A percentile compares a stretch with the other conserved stretches of the same genome.
Evolutionary conservation across 2,113 vertebrate species (phyloP).

Genomic region (Psammodynastes pulverulentus): DNA sequence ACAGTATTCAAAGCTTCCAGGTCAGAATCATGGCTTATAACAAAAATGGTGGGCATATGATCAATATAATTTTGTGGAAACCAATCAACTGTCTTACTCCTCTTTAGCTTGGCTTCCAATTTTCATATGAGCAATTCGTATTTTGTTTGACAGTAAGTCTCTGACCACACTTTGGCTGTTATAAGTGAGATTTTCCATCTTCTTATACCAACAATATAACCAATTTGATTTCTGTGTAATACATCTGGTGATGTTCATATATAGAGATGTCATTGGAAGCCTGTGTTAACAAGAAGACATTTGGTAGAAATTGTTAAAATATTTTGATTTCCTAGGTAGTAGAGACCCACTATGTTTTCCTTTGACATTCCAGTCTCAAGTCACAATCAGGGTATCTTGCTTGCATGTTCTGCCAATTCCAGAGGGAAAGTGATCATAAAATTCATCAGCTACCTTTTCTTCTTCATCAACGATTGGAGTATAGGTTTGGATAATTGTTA

Average conservation of each 20-base stretch:
- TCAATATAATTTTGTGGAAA: background rate
- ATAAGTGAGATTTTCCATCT: background rate
- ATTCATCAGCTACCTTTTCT: background rate
- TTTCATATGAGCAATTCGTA: background rate
- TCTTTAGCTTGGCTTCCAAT: background rate
- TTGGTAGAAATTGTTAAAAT: background rate
- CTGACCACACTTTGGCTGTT: background rate
- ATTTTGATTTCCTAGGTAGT: background rate
- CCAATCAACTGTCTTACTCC: background rate
- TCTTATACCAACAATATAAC: background rate
- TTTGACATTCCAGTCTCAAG: background rate
- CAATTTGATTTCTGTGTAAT: background rate
- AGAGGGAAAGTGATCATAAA: background rate
- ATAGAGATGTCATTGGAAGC: background rate
- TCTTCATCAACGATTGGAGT: background rate
- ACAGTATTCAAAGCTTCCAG: background rate
- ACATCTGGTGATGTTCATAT: background rate
- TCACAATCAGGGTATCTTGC: background rate
- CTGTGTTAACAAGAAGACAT: background rate
- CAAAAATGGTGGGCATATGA: background rate
- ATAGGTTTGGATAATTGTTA: background rate
- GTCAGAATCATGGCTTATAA: background rate
- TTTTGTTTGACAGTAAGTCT: background rate
- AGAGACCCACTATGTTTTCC: background rate
- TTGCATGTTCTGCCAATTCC: background rate